These are phyloP conservation scores for Strigops habroptila DNA, from an alignment of 2,113 vertebrate species.

Conservation along the genomic window DNA sequence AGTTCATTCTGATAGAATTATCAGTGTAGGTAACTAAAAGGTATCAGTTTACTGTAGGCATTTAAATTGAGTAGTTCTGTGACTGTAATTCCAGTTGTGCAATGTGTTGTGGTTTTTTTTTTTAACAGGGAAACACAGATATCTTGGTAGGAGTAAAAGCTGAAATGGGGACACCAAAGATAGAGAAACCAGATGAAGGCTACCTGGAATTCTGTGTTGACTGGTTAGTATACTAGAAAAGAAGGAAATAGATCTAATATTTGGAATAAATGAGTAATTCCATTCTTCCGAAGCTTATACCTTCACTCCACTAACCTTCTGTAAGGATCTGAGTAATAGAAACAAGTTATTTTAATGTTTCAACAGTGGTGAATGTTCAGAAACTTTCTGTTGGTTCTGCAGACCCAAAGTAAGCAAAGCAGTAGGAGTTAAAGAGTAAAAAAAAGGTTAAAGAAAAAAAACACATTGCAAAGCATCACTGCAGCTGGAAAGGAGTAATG, in stretches of 20 bases:
- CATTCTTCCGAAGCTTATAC: neutral
- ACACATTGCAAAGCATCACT: neutral
- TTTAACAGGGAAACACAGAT: slow-evolving; percentile 88
- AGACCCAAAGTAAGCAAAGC: neutral
- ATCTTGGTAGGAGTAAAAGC: slow-evolving; percentile 94
- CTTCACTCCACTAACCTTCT: neutral
- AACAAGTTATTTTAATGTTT: neutral
- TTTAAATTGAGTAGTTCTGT: neutral
- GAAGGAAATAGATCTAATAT: neutral
- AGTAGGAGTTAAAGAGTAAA: neutral
- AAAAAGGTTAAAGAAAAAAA: neutral
- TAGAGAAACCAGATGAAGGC: slow-evolving; percentile 85
- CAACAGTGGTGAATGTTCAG: neutral
- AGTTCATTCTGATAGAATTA: neutral
- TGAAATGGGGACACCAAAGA: slow-evolving; percentile 90
- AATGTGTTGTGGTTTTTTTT: neutral
- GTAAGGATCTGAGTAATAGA: neutral
- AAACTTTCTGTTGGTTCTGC: neutral
- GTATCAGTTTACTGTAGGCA: neutral
- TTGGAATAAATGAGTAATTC: neutral
- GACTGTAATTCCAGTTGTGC: neutral
- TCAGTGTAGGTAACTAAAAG: neutral
- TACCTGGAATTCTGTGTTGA: slow-evolving; percentile 97
- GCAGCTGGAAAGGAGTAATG: neutral
- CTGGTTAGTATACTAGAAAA: slow-evolving; percentile 79